Evolutionary conservation across 2,888 invertebrate species (phyloP), one percentile per base, ranked within the genome.

Genomic region (Hemaris fuciformis): DNA sequence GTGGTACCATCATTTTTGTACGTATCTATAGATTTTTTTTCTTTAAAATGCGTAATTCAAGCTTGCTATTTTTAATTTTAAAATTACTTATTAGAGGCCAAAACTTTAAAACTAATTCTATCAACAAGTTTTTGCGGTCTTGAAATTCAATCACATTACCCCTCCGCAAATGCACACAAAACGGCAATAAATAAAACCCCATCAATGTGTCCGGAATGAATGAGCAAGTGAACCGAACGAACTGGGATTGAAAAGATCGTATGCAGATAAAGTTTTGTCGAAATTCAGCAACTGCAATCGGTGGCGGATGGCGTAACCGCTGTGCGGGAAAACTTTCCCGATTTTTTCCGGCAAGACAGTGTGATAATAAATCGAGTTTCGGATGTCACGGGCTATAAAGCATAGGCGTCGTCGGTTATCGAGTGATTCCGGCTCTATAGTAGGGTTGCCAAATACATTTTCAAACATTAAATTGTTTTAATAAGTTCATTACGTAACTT

Each of bases 361-460:
- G 87, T 84, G 85, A 89, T 81, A 83, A 91, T 91, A 91, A 91
- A 91, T 91, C 81, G 83, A 80, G 85, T 85, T 87, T 88, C 91
- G 92, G 92, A 91, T 89, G 89, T 90, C 85, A 92, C 81, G 91
- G 88, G 85, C 81, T 91, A 92, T 92, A 92, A 92, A 91, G 85
- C 92, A 88, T 89, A 90, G 90, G 87, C 89, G 88, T 86, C 80
- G 85, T 83, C 80, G 89, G 87, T 87, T 90, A 91, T 91, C 89
- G 88, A 89, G 87, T 81, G 84, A 85, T 84, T 91, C 91, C 91
- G 89, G 88, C 57, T 42, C 7, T 10, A 23, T 41, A 22, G 67
- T 68, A 57, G 56, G 61, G 57, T 61, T 64, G 59, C 62, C 45
- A 46, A 18, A 41, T n/a, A 23, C 18, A 8, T 15, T 31, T 4